Base-by-base conservation (phyloP, 2,113 vertebrate species). In the Chaetura pelagica region DNA sequence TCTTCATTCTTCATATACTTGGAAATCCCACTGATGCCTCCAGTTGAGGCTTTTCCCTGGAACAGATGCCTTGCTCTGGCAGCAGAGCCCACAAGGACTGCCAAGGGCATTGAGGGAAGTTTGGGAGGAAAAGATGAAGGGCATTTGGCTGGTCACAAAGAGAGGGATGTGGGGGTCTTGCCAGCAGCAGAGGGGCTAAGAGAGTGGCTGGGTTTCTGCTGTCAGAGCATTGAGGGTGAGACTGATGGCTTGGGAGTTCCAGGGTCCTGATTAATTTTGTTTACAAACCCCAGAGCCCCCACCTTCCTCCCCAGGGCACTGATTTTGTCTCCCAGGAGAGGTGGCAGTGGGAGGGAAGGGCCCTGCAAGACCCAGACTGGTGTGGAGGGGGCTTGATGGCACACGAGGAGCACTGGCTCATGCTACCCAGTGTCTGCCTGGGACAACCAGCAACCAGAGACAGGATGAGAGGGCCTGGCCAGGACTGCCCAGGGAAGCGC, bases 91-190 rank as follows among this genome's bases (percentile, higher is more conserved):
- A 75, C 52, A 18, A 71, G 91, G 80, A 21, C 73, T 95, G 91
- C 42, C 52, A 89, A 78, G 80, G 1, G 0, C 64, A 74, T 89
- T 42, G 84, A 74, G 49, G 87, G 84, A 92, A 90, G 84, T 72
- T n/a, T 48, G 76, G 84, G 84, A 94, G 64, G 52, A 24, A 62
- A 23, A 67, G 87, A 77, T 55, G 76, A 91, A 84, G 84, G 80
- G 68, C 68, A 46, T 8, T 57, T 83, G 78, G 42, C 71, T 83
- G 76, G 46, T 86, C 76, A 89, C 72, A 73, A 74, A 64, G 19
- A 61, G 89, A 94, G 62, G n/a, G 89, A 23, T 58, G 73, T 93
- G 89, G 87, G 93, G 93, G 77, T 38, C 69, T 68, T 96, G 96
- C 94, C 87, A 95, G 94, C 80, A 91, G 84, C 83, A 74, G 68